Percentiles rank a stretch among this genome's conserved stretches.
Conservation (phyloP, 2,113 vertebrate species). For the Oncorhynchus kisutch region DNA sequence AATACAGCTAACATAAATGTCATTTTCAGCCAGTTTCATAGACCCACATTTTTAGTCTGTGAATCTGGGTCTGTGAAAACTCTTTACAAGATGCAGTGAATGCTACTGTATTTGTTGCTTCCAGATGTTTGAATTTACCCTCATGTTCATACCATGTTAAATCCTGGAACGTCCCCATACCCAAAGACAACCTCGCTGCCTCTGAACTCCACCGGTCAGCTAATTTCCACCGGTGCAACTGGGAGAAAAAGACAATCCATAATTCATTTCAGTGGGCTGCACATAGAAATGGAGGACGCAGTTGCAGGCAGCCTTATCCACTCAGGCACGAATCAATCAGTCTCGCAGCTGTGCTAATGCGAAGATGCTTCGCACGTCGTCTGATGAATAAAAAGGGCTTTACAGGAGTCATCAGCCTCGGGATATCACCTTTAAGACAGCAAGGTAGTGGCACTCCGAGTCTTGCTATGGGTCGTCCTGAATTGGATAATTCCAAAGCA, state of each 20-base stretch:
- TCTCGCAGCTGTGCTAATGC: slow-evolving; percentile 42
- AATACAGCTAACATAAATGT: background rate
- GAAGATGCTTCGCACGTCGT: slow-evolving; percentile 28
- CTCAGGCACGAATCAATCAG: slow-evolving; percentile 53
- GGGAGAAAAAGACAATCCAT: background rate
- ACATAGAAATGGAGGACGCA: background rate
- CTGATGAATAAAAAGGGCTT: slow-evolving; percentile 53
- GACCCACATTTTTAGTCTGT: background rate
- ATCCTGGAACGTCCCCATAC: background rate
- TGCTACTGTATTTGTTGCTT: background rate
- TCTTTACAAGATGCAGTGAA: background rate
- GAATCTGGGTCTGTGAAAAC: background rate
- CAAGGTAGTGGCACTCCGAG: slow-evolving; percentile 6
- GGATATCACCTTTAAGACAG: background rate
- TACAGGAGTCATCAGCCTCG: slow-evolving; percentile 47
- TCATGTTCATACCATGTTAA: no score
- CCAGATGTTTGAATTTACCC: no score
- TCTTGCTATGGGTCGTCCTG: background rate
- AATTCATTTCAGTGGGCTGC: background rate
- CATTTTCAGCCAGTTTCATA: background rate
- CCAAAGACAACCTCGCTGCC: background rate
- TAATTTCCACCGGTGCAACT: background rate
- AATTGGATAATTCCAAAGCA: no score
- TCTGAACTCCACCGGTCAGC: background rate
- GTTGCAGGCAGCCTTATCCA: background rate